These are phyloP conservation scores for Actinernus sp. DNA, from an alignment of 92 coral and sea anemone genomes.

Conservation along the genomic window DNA sequence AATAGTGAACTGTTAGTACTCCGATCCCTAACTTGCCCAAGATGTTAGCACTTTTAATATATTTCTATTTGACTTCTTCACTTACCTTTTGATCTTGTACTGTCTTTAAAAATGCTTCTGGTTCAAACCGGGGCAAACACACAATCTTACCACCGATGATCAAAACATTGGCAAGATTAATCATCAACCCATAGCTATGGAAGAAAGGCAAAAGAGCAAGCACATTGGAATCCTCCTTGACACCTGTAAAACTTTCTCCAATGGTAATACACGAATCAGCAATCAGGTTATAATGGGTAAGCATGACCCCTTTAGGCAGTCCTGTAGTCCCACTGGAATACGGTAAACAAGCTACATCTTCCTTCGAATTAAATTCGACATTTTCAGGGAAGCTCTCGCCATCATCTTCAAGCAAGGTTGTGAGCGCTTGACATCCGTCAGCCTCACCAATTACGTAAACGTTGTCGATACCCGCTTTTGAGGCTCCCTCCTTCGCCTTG, in stretches of 20 bases:
- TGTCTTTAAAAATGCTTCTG: slow-evolving; percentile 62
- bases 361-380: slow-evolving; percentile 69
- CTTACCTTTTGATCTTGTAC: slow-evolving; percentile 86
- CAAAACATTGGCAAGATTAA: slow-evolving; percentile 45
- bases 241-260: slow-evolving; percentile 24
- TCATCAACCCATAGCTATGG: slow-evolving; percentile 75
- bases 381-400: slow-evolving; percentile 59
- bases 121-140: slow-evolving; percentile 77
- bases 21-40: too few relatives aligned
- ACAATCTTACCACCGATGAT: slow-evolving; percentile 71
- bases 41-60: too few relatives aligned
- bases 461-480: slow-evolving; percentile 60
- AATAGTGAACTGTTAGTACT: too few relatives aligned
- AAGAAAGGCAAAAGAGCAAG: slow-evolving; percentile 87
- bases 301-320: slow-evolving; percentile 90
- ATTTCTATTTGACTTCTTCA: too few relatives aligned
- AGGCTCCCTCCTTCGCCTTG: slow-evolving; percentile 61
- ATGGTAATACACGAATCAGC: slow-evolving; percentile 63
- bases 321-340: slow-evolving; percentile 98
- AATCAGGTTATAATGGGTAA: slow-evolving; percentile 85
- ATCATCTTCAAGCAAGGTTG: slow-evolving; percentile 60
- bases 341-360: slow-evolving; percentile 79
- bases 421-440: slow-evolving; percentile 71
- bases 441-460: slow-evolving; percentile 88
- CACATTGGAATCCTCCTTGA: slow-evolving; percentile 32